Evolutionary conservation across 2,113 vertebrate genomes (phyloP), one percentile per base, ranked within the genome.

Genomic region (Scomber japonicus): DNA sequence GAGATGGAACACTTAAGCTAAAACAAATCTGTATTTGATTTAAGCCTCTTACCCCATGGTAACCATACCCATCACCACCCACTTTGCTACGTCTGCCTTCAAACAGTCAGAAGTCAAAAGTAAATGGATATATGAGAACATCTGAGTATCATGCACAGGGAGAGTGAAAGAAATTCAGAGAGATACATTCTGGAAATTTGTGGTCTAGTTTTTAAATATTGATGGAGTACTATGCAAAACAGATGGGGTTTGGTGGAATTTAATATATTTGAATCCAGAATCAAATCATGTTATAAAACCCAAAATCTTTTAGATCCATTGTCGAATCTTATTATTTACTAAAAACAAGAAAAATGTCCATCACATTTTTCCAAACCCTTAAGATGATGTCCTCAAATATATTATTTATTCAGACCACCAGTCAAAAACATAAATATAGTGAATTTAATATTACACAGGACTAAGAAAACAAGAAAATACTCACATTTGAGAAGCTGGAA

Each of bases 21-120:
- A 77, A 82, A 85, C 81, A 63, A 87, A 80, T 85, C 76, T 88
- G 82, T 81, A 67, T 88, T 89, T 82, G 87, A 83, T 81, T 86
- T 93, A 93, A 94, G 86, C 92, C 76, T 90, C 91, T 92, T 92
- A 88, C 71, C 67, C 68, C 70, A 68, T 51, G 31, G 67, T 75
- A 77, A 79, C 86, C 67, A 82, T 81, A 75, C 51, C 75, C 76
- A 71, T 21, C 71, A 62, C 35, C 54, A 30, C 62, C 62, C 71
- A 68, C 50, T 45, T 46, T 54, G 69, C 78, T 50, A 70, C 57
- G 60, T 30, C 61, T 64, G 49, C 77, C 75, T 90, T 92, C 85
- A 90, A 85, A 89, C 88, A 80, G 53, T 81, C 35, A 11, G 54
- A 75, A 16, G 48, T 77, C 60, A 80, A 83, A 90, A 90, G 77